Conservation (phyloP, 2,113 vertebrate species). For the Panurus biarmicus region DNA sequence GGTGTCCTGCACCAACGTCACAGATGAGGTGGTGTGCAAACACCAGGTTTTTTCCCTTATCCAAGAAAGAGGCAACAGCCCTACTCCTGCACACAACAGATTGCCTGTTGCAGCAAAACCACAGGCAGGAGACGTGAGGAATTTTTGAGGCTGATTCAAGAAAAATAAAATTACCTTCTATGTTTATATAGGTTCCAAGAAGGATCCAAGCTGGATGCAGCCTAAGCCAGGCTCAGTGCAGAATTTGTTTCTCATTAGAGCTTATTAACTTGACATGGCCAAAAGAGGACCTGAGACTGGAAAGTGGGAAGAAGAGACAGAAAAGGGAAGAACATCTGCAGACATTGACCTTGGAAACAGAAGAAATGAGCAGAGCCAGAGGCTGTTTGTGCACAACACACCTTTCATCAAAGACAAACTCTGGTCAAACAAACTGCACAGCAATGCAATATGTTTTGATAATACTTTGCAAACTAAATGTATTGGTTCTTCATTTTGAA, state of each 20-base stretch:
- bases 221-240: not conserved
- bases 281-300: not conserved
- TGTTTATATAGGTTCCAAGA: not conserved
- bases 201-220: not conserved
- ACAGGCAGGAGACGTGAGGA: not conserved
- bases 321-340: not conserved
- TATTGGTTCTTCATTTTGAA: not conserved
- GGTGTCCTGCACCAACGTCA: not conserved
- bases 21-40: not conserved
- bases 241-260: not conserved
- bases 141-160: not conserved
- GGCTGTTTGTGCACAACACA: not conserved
- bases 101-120: not conserved
- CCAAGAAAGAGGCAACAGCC: not conserved
- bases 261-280: not conserved
- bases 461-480: not conserved
- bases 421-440: not conserved
- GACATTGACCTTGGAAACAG: not conserved
- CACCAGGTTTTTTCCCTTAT: rapidly evolving
- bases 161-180: not conserved
- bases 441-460: not conserved
- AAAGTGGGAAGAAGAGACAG: not conserved
- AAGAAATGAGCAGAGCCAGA: not conserved
- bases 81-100: not conserved
- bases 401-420: not conserved